These are phyloP conservation scores for Orthosia incerta DNA, from an alignment of 2,888 invertebrate species.

Conservation along the genomic window DNA sequence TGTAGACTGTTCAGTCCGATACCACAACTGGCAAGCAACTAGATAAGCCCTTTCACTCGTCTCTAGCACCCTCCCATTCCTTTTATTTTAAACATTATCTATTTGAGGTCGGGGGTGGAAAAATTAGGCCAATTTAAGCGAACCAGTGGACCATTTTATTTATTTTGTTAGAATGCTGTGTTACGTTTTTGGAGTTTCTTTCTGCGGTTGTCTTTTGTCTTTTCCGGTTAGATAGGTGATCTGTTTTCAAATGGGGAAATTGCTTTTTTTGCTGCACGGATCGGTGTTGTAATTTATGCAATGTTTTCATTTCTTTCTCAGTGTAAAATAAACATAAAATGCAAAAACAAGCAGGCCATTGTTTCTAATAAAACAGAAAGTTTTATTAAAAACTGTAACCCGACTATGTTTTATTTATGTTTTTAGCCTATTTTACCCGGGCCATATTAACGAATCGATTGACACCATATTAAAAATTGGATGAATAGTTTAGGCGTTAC, in stretches of 20 bases:
- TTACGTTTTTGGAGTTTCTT: conserved; percentile 32
- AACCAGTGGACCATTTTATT: conserved; percentile 59
- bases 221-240: conserved; percentile 54
- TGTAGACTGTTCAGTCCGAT: conserved; percentile 67
- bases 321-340: neutral
- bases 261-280: conserved; percentile 28
- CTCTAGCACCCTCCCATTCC: conserved; percentile 67
- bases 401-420: too few species aligned
- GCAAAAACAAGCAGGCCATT: neutral
- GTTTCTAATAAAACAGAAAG: neutral
- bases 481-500: too few species aligned
- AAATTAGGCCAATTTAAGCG: conserved; percentile 65
- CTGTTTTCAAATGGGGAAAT: conserved; percentile 50
- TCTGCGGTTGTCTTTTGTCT: conserved; percentile 44
- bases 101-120: conserved; percentile 68
- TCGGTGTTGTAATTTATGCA: conserved; percentile 19
- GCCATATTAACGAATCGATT: too few species aligned
- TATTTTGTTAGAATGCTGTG: conserved; percentile 56
- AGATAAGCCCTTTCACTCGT: conserved; percentile 76
- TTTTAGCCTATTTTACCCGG: too few species aligned
- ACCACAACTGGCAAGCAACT: conserved; percentile 74
- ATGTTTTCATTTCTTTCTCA: conserved; percentile 10
- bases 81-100: conserved; percentile 81
- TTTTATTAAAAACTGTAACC: too few species aligned
- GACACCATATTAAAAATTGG: too few species aligned